Conservation (phyloP, 2,888 invertebrate genomes). For the Oligia fasciuncula region DNA sequence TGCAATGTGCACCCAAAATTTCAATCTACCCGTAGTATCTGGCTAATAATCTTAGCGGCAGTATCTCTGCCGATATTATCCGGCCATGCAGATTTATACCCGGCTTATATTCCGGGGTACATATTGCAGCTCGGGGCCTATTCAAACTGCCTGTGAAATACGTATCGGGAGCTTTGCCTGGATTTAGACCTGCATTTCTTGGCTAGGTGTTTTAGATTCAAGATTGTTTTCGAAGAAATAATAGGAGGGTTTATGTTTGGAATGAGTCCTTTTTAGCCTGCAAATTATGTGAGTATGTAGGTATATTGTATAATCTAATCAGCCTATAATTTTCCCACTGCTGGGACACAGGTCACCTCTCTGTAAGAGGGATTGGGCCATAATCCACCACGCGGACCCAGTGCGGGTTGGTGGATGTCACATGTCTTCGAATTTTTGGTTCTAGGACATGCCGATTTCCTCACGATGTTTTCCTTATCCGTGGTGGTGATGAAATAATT, state of each 20-base stretch:
- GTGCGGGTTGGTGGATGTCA: no score
- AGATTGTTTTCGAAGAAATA: conserved; percentile 25
- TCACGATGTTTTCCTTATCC: no score
- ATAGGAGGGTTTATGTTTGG: neutral
- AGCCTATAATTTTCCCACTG: no score
- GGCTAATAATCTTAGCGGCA: conserved; percentile 62
- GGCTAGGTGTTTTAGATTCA: conserved; percentile 29
- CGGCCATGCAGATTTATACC: conserved; percentile 64
- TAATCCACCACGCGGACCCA: no score
- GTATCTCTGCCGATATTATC: conserved; percentile 65
- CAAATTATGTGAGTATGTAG: no score
- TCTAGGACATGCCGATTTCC: no score
- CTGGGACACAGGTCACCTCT: no score
- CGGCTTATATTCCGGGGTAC: conserved; percentile 61
- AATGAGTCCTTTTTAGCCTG: neutral
- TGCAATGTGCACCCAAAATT: conserved; percentile 46
- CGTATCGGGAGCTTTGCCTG: conserved; percentile 42
- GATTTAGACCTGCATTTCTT: conserved; percentile 55
- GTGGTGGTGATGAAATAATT: no score
- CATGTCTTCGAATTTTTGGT: no score
- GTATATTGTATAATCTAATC: no score
- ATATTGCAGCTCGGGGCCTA: conserved; percentile 61
- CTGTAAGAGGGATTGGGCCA: no score
- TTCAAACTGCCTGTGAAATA: conserved; percentile 62
- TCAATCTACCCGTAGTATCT: conserved; percentile 48